These are phyloP conservation scores for Plebejus melissa DNA, from an alignment of 2,888 invertebrate species.

Conservation along the genomic window DNA sequence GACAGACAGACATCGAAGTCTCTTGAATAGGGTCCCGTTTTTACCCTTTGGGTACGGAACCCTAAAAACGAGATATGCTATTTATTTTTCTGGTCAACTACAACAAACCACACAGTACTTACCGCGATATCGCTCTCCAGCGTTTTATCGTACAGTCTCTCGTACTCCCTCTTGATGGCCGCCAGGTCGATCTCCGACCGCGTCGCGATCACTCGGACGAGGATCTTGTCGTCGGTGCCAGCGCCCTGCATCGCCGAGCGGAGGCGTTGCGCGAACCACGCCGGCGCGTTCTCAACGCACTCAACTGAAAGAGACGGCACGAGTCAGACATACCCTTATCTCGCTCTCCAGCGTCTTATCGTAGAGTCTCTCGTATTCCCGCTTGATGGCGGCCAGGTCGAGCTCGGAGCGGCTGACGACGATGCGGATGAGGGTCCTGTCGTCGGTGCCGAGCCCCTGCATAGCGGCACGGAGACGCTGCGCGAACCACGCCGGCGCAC, in stretches of 20 bases:
- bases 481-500: slow-evolving; percentile 84
- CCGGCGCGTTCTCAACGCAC: slow-evolving; percentile 83
- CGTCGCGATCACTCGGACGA: slow-evolving; percentile 83
- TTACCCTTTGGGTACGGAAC: no score
- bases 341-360: slow-evolving; percentile 83
- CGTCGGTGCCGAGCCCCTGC: slow-evolving; percentile 86
- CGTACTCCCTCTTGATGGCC: slow-evolving; percentile 84
- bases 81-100: neutral
- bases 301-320: slow-evolving; percentile 77
- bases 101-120: slow-evolving; percentile 36
- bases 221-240: slow-evolving; percentile 84
- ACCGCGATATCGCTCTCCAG: slow-evolving; percentile 82
- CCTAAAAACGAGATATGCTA: neutral
- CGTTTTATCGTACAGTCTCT: slow-evolving; percentile 83
- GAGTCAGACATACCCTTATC: slow-evolving; percentile 72
- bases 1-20: no score
- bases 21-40: no score
- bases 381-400: slow-evolving; percentile 84
- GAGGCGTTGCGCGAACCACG: slow-evolving; percentile 84
- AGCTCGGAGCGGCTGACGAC: slow-evolving; percentile 84
- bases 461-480: slow-evolving; percentile 81
- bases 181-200: slow-evolving; percentile 85
- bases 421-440: slow-evolving; percentile 84
- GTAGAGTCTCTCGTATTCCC: slow-evolving; percentile 84
- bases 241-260: slow-evolving; percentile 82